Evolutionary conservation across 2,113 vertebrate species (phyloP).

Genomic region (Marcusenius ussheri): DNA sequence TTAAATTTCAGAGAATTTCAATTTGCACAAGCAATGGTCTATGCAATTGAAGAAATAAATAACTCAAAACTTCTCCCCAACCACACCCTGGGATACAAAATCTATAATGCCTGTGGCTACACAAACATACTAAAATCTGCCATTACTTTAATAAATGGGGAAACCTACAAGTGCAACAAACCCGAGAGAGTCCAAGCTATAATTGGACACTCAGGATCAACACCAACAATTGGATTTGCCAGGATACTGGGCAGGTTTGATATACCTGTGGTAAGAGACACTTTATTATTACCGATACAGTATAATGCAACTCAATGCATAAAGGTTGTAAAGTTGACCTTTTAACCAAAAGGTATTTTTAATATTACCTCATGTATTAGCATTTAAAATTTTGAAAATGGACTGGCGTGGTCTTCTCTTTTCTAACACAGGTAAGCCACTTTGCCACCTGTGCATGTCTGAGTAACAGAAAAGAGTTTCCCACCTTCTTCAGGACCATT

Average conservation of each 20-base stretch:
- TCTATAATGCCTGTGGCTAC: slow-evolving; percentile 49
- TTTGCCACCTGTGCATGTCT: no score
- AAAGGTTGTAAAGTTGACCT: not conserved
- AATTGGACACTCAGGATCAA: slow-evolving; percentile 44
- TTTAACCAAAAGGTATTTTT: not conserved
- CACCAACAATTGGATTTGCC: slow-evolving; percentile 44
- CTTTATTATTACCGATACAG: not conserved
- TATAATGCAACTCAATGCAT: not conserved
- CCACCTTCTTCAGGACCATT: slow-evolving; percentile 42
- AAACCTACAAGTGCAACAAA: slow-evolving; percentile 40
- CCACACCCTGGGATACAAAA: slow-evolving; percentile 45
- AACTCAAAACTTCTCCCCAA: slow-evolving; percentile 39
- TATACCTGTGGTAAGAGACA: slow-evolving; percentile 39
- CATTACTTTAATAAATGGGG: slow-evolving; percentile 38
- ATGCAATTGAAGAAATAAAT: slow-evolving; percentile 50
- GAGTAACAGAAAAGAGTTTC: no score
- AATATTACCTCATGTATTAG: not conserved
- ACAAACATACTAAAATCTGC: slow-evolving; percentile 41
- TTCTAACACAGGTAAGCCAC: not conserved
- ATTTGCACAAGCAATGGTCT: slow-evolving; percentile 51
- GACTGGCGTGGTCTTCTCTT: not conserved
- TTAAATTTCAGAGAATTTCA: slow-evolving; percentile 48
- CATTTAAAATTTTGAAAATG: slow-evolving; percentile 29
- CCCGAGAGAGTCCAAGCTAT: slow-evolving; percentile 33
- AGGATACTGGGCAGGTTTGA: slow-evolving; percentile 40